These are phyloP conservation scores for Aphodius sticticus DNA, from an alignment of 2,888 invertebrate species.

Conservation along the genomic window DNA sequence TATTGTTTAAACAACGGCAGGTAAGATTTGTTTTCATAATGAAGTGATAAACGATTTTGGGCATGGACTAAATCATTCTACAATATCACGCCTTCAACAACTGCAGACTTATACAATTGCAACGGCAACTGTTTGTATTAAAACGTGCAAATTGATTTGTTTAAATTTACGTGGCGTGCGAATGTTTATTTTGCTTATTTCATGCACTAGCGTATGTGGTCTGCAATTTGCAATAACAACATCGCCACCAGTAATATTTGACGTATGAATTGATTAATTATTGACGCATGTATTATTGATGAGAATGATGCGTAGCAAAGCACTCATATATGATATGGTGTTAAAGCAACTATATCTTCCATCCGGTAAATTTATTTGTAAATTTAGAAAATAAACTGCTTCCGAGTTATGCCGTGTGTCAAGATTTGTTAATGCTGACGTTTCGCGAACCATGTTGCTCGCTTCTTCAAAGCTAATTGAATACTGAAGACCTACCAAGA, in stretches of 20 bases:
- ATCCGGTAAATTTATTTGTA: no score
- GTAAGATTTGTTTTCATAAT: not conserved
- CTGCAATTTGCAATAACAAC: not conserved
- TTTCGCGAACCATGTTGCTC: no score
- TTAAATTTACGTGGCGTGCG: not conserved
- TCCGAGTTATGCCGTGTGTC: no score
- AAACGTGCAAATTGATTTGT: not conserved
- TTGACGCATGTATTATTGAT: no score
- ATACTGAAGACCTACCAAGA: no score
- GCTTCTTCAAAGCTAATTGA: no score
- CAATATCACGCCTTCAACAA: not conserved
- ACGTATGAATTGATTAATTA: no score
- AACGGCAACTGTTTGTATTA: not conserved
- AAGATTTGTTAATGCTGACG: no score
- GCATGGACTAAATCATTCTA: not conserved
- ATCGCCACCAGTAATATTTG: not conserved
- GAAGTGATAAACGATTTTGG: constrained; percentile 4
- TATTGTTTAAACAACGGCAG: not conserved
- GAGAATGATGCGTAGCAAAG: no score
- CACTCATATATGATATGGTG: no score
- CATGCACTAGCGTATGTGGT: not conserved
- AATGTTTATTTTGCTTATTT: not conserved
- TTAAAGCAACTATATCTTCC: no score
- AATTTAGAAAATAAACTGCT: no score
- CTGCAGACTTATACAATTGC: not conserved